Evolutionary conservation across 1,140 invertebrate genomes (phyloP), one percentile per base, ranked within the genome.

Genomic region (Camponotus pennsylvanicus): DNA sequence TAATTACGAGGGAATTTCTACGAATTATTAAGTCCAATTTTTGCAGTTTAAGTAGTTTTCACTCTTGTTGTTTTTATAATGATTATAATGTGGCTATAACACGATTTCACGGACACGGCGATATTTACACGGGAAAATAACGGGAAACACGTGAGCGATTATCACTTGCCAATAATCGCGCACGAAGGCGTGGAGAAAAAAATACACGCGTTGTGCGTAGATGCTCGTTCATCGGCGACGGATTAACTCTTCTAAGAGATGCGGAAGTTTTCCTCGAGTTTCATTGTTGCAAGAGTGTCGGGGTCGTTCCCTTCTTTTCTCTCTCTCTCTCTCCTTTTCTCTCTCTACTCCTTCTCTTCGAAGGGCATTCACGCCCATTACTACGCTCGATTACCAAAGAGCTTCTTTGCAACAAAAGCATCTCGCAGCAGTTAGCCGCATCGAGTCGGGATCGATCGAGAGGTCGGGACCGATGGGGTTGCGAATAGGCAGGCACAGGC

Each of bases 341-440:
- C 27, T 63, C 42, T 27, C 80, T 32, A 27, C 27, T 27, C 27
- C 27, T 27, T 63, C 42, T 27, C 80, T 34, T 37, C 59, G 8
- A 21, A 40, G 32, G 55, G 37, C 34, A 13, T 32, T 59, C 42
- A 27, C 40, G n/a, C 21, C 64, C 55, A 45, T 45, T 40, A 83
- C 49, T 27, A 6, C 37, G 76, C 79, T 83, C 69, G 79, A 73
- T 83, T 75, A 75, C 55, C 69, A 75, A 83, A 83, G 69, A 73
- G 55, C 40, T 70, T 83, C 79, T 83, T 83, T 83, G 55, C 79
- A 61, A 83, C 79, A 83, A 83, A 73, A 83, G 79, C 79, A 73
- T 75, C 67, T 73, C 52, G 79, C 57, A 37, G n/a, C 69, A 83
- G 55, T 83, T 73, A 37, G 55, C 67, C 42, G 40, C 37, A 75